Conservation (phyloP, 2,113 vertebrate genomes). For the Nothoprocta pentlandii region DNA sequence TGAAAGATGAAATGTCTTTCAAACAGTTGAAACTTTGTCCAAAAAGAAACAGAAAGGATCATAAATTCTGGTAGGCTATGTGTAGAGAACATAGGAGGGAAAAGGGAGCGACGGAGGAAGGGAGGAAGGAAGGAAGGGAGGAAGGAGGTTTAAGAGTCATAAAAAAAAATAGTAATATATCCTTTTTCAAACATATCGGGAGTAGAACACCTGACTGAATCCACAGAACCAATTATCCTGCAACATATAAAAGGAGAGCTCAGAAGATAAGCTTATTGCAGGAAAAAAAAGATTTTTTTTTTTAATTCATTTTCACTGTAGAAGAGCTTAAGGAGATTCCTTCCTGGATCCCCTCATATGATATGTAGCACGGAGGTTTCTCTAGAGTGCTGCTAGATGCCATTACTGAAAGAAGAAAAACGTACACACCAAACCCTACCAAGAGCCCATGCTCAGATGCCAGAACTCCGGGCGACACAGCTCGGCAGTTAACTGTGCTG, state of each 20-base stretch:
- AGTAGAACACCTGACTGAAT: neutral
- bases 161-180: neutral
- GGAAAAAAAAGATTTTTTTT: neutral
- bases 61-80: neutral
- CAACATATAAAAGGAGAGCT: neutral
- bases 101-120: neutral
- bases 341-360: neutral
- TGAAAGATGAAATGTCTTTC: neutral
- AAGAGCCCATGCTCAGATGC: neutral
- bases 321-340: neutral
- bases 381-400: neutral
- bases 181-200: neutral
- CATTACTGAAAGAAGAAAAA: neutral
- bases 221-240: neutral
- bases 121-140: neutral
- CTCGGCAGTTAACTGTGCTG: neutral
- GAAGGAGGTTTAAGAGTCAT: neutral
- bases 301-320: neutral
- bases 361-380: neutral
- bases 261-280: neutral
- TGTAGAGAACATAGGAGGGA: neutral
- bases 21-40: neutral
- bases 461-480: neutral
- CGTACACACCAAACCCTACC: neutral
- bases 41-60: neutral